Evolutionary conservation across 2,888 invertebrate genomes (phyloP).

Genomic region (Pegoplata infirma): DNA sequence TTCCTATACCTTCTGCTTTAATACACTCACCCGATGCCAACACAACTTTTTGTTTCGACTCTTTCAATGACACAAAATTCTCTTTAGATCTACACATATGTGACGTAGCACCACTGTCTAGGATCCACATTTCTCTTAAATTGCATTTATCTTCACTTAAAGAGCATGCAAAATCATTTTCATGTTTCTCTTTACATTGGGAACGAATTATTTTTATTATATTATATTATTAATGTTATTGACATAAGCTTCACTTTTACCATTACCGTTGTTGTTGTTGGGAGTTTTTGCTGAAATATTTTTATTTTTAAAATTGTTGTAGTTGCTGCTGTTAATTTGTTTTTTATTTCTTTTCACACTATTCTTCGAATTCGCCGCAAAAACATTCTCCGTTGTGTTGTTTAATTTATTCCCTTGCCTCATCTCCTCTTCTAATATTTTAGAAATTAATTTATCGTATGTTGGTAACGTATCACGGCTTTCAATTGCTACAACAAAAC

Average conservation of each 20-base stretch:
- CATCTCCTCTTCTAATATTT: constrained; percentile 34
- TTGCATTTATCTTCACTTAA: not conserved
- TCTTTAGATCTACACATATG: constrained; percentile 43
- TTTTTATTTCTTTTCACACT: not conserved
- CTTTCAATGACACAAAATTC: constrained; percentile 4
- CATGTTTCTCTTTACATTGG: constrained; percentile 14
- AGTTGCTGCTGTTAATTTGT: not conserved
- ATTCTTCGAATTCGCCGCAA: not conserved
- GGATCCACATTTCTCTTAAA: constrained; percentile 25
- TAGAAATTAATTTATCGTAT: constrained; percentile 37
- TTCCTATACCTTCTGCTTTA: constrained; percentile 40
- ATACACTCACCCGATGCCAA: constrained; percentile 43
- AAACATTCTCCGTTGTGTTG: constrained; percentile 20
- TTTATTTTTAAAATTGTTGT: not conserved
- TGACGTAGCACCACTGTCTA: constrained; percentile 46
- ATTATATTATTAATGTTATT: constrained; percentile 30
- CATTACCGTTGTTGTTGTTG: not conserved
- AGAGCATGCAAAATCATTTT: constrained; percentile 18
- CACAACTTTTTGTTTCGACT: constrained; percentile 28
- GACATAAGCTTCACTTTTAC: not conserved
- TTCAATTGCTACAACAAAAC: constrained; percentile 49
- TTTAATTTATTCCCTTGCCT: constrained; percentile 3
- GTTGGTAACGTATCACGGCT: constrained; percentile 50
- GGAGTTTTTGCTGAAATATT: not conserved
- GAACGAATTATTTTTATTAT: constrained; percentile 27